phyloP scores from a whole-genome alignment of 2,113 vertebrate species.

The Uropsilus gracilis region DNA sequence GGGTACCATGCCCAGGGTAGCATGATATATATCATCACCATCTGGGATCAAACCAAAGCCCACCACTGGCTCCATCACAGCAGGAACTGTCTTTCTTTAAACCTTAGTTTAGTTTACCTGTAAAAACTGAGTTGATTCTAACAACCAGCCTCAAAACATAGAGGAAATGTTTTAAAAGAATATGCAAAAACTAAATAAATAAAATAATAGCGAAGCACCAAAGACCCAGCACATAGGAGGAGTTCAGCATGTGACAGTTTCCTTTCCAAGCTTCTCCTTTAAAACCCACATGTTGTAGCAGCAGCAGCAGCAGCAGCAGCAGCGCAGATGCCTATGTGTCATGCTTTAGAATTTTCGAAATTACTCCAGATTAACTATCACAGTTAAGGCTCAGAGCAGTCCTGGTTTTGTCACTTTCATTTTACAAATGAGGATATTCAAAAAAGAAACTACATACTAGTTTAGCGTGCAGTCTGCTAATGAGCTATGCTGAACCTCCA shows the following conservation, averaged over 20 bases:
- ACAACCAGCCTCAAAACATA: rapidly evolving
- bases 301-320: neutral
- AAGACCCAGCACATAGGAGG: neutral
- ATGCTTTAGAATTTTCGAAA: rapidly evolving
- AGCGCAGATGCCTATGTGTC: rapidly evolving
- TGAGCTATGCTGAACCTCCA: rapidly evolving
- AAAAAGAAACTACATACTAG: rapidly evolving
- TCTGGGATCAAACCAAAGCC: neutral
- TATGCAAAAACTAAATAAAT: too few relatives aligned
- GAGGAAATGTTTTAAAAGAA: neutral
- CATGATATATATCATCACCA: rapidly evolving
- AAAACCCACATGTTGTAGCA: rapidly evolving
- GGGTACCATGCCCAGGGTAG: rapidly evolving
- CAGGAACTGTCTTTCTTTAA: rapidly evolving
- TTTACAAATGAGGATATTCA: neutral
- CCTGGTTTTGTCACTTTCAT: neutral
- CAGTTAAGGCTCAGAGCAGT: rapidly evolving
- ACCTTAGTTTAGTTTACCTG: neutral
- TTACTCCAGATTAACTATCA: neutral
- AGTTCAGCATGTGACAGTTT: rapidly evolving
- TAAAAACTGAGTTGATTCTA: rapidly evolving
- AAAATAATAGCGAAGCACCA: neutral
- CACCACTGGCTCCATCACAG: rapidly evolving
- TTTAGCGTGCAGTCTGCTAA: rapidly evolving
- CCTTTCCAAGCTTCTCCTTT: neutral